A percentile compares a stretch with the other conserved stretches of the same genome.
phyloP scores from a whole-genome alignment of 2,797 vertebrate genomes.

The Percopsis omiscomaycus region DNA sequence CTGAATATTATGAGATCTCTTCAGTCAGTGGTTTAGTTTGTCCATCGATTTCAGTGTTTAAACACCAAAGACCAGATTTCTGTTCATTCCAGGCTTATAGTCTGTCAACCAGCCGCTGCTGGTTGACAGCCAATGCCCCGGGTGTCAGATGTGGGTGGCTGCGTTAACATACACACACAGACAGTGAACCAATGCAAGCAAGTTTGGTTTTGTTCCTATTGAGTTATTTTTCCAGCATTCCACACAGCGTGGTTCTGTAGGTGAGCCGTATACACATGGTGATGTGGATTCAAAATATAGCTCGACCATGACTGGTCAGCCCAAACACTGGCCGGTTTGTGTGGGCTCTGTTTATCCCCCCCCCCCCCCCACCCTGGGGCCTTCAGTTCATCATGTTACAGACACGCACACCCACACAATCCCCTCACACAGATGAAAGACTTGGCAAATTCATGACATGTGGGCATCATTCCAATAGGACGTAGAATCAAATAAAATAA shows the following conservation, averaged over 20 bases:
- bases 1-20: constrained; percentile 33
- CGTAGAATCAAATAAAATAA: too few relatives aligned
- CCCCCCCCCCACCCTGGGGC: neutral
- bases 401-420: neutral
- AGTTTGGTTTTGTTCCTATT: constrained; percentile 4
- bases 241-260: constrained; percentile 14
- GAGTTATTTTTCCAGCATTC: neutral
- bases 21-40: constrained; percentile 29
- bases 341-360: constrained; percentile 6
- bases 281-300: constrained; percentile 10
- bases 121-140: constrained; percentile 14
- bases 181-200: constrained; percentile 15
- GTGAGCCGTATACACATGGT: constrained; percentile 5
- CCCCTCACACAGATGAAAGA: neutral
- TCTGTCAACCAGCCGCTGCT: constrained; percentile 4
- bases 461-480: too few relatives aligned
- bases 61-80: constrained; percentile 39
- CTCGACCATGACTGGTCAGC: constrained; percentile 13
- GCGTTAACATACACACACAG: constrained; percentile 7
- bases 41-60: constrained; percentile 32
- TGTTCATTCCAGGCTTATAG: constrained; percentile 30
- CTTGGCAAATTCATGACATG: too few relatives aligned
- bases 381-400: neutral
- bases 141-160: constrained; percentile 8
- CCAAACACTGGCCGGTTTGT: constrained; percentile 20